Evolutionary conservation across 2,888 invertebrate species (phyloP).

Genomic region (Scelioninae gen. 2): DNA sequence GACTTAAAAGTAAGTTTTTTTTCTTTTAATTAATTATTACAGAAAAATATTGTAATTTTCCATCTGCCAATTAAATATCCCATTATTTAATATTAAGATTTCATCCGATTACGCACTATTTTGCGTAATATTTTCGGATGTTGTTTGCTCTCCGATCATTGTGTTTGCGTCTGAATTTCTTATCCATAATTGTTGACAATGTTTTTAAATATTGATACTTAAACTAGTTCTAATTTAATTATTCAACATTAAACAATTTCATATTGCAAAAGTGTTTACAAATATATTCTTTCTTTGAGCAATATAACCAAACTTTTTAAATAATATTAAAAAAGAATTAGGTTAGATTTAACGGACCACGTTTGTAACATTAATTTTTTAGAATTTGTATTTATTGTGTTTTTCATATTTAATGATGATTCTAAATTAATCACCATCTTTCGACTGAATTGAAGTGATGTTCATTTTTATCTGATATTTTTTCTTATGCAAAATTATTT

Average conservation of each 20-base stretch:
- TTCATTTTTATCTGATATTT: constrained; percentile 58
- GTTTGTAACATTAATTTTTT: too few species aligned
- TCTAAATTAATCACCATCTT: constrained; percentile 71
- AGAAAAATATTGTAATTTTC: not conserved
- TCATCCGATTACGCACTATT: constrained; percentile 10
- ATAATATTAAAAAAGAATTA: not conserved
- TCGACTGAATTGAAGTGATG: constrained; percentile 72
- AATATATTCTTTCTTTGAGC: too few species aligned
- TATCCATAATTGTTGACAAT: not conserved
- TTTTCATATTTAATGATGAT: constrained; percentile 69
- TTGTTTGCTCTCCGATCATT: not conserved
- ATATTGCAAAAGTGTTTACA: too few species aligned
- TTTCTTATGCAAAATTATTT: not conserved
- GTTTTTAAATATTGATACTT: not conserved
- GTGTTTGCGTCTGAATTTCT: not conserved
- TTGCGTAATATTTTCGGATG: constrained; percentile 4
- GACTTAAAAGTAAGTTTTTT: constrained; percentile 43
- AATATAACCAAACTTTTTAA: not conserved
- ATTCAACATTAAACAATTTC: too few species aligned
- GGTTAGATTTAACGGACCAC: constrained; percentile 12
- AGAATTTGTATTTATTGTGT: too few species aligned
- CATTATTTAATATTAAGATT: not conserved
- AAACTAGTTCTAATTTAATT: too few species aligned
- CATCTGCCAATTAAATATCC: not conserved
- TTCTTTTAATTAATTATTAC: constrained; percentile 7